Conservation (phyloP, 1,140 invertebrate species). For the Camponotus floridanus region DNA sequence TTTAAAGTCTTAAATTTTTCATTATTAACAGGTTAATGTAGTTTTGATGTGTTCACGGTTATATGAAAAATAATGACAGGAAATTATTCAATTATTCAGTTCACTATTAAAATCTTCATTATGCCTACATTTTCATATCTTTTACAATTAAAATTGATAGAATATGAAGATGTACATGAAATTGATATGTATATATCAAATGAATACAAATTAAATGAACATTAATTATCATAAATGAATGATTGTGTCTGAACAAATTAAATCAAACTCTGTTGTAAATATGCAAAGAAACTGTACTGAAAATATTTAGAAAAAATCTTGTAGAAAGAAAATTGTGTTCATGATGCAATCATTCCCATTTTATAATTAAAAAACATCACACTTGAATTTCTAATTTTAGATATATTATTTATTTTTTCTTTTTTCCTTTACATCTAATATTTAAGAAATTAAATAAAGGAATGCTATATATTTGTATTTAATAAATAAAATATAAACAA, state of each 20-base stretch:
- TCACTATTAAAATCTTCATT: background rate
- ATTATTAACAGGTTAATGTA: background rate
- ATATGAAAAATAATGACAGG: background rate
- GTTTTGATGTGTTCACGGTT: background rate
- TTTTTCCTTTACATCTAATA: background rate
- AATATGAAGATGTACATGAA: background rate
- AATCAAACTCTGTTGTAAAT: background rate
- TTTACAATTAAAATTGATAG: background rate
- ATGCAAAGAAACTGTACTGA: background rate
- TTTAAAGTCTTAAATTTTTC: background rate
- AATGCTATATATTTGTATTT: background rate
- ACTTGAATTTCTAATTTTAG: background rate
- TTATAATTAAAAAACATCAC: background rate
- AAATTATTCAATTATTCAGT: background rate
- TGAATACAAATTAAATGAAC: background rate
- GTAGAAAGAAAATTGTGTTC: background rate
- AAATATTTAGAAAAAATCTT: background rate
- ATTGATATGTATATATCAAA: background rate
- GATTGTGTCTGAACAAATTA: conserved; percentile 15
- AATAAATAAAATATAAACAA: background rate
- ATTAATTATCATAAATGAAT: conserved; percentile 1
- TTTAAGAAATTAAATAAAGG: background rate
- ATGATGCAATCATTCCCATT: background rate
- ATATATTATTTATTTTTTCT: conserved; percentile 6
- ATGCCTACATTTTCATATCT: background rate